Percentiles rank a stretch among this genome's conserved stretches.
Conservation (phyloP, 2,888 invertebrate genomes). For the Archips xylosteana region DNA sequence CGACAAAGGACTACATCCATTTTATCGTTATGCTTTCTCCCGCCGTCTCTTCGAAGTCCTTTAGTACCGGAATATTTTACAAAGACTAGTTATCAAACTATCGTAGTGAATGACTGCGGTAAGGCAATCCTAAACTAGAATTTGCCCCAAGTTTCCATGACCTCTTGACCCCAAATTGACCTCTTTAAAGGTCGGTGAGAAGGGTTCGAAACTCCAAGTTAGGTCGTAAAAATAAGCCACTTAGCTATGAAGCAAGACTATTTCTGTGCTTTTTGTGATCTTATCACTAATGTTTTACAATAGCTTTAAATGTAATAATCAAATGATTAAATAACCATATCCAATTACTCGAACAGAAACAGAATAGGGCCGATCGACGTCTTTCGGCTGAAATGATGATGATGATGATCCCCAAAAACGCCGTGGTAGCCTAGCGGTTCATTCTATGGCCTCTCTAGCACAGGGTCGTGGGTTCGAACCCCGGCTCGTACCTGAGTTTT, state of each 20-base stretch:
- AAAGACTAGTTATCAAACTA: neutral
- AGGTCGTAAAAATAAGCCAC: conserved; percentile 23
- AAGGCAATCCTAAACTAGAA: neutral
- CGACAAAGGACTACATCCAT: neutral
- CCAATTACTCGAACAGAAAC: no score
- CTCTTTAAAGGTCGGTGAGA: conserved; percentile 21
- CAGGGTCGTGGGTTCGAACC: no score
- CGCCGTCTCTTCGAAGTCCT: neutral
- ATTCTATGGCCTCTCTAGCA: no score
- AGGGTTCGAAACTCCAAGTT: conserved; percentile 21
- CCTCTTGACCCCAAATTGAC: conserved; percentile 22
- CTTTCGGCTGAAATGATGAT: no score
- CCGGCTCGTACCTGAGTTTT: no score
- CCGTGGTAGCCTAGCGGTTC: no score
- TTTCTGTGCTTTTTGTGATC: neutral
- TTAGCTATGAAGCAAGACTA: neutral
- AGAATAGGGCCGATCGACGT: no score
- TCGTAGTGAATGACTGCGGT: neutral
- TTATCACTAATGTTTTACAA: no score
- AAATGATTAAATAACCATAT: no score
- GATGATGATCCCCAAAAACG: no score
- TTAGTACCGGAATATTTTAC: neutral
- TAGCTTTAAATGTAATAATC: no score
- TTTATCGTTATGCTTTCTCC: neutral
- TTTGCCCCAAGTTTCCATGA: conserved; percentile 9